Percentiles rank a stretch among this genome's conserved stretches.
These are phyloP conservation scores for Xestobium rufovillosum DNA, from an alignment of 2,888 invertebrate species.

Conservation along the genomic window DNA sequence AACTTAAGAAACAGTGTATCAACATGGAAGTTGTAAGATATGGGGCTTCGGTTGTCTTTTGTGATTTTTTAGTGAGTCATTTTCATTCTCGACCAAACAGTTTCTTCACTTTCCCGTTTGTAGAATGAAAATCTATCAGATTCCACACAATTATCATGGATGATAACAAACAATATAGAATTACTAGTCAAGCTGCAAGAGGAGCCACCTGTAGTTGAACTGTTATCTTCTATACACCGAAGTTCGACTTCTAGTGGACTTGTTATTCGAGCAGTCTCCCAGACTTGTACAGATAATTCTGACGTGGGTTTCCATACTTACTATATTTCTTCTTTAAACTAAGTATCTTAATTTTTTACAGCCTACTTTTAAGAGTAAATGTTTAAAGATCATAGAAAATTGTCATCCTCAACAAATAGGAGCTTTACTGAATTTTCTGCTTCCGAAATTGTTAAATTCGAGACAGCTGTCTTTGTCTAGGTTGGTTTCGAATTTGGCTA, in stretches of 20 bases:
- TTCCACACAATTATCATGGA: constrained; percentile 67
- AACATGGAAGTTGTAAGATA: constrained; percentile 58
- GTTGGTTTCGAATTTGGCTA: constrained; percentile 64
- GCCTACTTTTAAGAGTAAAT: constrained; percentile 61
- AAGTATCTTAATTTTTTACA: constrained; percentile 33
- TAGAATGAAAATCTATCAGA: constrained; percentile 63
- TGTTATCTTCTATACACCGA: constrained; percentile 52
- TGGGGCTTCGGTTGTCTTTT: constrained; percentile 64
- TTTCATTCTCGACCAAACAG: background rate
- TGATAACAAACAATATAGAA: constrained; percentile 64
- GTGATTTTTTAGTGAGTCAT: constrained; percentile 67
- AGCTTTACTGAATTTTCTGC: constrained; percentile 54
- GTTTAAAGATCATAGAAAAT: constrained; percentile 61
- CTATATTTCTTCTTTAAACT: constrained; percentile 2
- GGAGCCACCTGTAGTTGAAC: constrained; percentile 60
- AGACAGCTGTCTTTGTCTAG: constrained; percentile 60
- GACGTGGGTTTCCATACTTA: constrained; percentile 37
- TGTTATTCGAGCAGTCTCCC: constrained; percentile 63
- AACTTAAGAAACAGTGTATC: constrained; percentile 35
- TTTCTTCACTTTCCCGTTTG: constrained; percentile 14
- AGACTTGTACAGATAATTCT: constrained; percentile 52
- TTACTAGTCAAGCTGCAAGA: constrained; percentile 56
- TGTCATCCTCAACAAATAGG: constrained; percentile 67
- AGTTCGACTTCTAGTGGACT: constrained; percentile 62
- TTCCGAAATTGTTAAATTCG: constrained; percentile 58